These are phyloP conservation scores for Trididemnum nubilum DNA, from an alignment of 23 tunicate genomes.

Conservation along the genomic window DNA sequence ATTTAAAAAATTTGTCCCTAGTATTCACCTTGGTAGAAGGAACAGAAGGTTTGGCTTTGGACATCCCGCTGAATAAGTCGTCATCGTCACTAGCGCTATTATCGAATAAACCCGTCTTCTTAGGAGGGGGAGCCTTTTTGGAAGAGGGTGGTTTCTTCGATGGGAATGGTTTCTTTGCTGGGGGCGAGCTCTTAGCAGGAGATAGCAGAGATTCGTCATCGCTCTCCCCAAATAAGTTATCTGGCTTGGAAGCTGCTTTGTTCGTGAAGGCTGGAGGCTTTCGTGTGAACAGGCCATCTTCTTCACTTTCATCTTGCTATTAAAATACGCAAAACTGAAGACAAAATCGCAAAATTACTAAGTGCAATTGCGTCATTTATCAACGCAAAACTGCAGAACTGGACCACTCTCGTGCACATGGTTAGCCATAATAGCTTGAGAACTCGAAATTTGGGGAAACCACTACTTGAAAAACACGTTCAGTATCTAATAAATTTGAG, in stretches of 20 bases:
- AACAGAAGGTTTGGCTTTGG: background rate
- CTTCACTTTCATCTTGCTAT: conserved; percentile 21
- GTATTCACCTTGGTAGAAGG: background rate
- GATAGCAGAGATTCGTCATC: background rate
- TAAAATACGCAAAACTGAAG: background rate
- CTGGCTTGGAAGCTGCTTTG: background rate
- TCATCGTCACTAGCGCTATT: conserved; percentile 31
- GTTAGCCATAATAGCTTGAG: too few relatives aligned
- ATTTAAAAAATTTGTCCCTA: too few relatives aligned
- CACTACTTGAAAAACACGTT: too few relatives aligned
- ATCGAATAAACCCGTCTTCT: conserved; percentile 27
- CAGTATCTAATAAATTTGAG: too few relatives aligned
- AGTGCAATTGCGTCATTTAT: background rate
- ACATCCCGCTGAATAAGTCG: conserved; percentile 29
- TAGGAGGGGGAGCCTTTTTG: background rate
- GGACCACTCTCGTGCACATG: too few relatives aligned
- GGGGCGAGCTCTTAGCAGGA: background rate
- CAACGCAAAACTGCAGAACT: too few relatives aligned
- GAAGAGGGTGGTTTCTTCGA: too few relatives aligned
- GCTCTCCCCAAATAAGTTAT: conserved; percentile 4
- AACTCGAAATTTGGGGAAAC: too few relatives aligned
- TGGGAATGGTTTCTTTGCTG: conserved; percentile 6
- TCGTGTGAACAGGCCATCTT: conserved; percentile 2
- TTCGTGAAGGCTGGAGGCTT: conserved; percentile 5
- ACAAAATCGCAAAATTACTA: background rate